Evolutionary conservation across 2,888 invertebrate genomes (phyloP), one percentile per base, ranked within the genome.

Genomic region (Enchytraeus crypticus): DNA sequence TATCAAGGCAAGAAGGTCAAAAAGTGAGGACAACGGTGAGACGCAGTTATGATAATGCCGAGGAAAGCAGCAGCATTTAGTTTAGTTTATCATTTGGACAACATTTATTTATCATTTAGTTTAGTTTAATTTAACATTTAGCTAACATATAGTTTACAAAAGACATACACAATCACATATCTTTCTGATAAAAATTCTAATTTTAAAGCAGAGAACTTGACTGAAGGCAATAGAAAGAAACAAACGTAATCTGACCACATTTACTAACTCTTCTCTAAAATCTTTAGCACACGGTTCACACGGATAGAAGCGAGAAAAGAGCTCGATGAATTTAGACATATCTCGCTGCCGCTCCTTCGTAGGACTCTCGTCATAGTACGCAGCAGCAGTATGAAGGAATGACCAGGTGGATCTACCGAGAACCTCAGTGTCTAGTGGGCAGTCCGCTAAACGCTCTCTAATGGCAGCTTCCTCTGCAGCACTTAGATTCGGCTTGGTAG

Each of bases 301-400:
- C 0, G 96, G 96, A 80, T 95, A 97, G 75, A 92, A 87, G 70
- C 88, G 86, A 2, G 93, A 86, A 73, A 98, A 87, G 43, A 88
- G 82, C 47, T 85, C 82, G 67, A 96, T 87, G 76, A 97, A 95
- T 45, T 83, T 82, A 51, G 82, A 84, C 86, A 95, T 90, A 67
- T 90, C 86, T 0, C 82, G 81, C 70, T 92, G 85, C 47, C 83
- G 78, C 8, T 80, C 79, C 0, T 85, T 61, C 8, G 74, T 84
- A 0, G 97, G 96, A 69, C 85, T 84, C 3, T 88, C 86, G 0
- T 97, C 93, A 80, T 87, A 97, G 77, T 92, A 90, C 0, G 93
- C 90, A 2, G 92, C 93, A 86, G 97, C 92, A 0, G 97, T 90
- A 76, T 98, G 98, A 2, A 98, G 83, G 69, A 97, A 85, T 5